Evolutionary conservation across 2,113 vertebrate genomes (phyloP).

Genomic region (Morone chrysops): DNA sequence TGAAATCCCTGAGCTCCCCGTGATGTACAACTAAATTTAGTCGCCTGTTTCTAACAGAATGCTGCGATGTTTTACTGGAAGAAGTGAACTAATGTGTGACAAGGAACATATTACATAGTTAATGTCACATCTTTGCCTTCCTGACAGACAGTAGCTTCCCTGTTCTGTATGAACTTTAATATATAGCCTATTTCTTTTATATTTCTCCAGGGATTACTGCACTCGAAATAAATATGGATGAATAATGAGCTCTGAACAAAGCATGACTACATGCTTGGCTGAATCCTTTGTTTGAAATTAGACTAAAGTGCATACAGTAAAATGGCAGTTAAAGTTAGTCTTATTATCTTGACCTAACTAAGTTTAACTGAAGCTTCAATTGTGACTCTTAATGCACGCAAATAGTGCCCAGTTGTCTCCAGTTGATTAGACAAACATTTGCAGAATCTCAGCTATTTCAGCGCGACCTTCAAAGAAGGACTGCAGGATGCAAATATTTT

Average conservation of each 20-base stretch:
- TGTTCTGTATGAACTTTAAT: slow-evolving; percentile 19
- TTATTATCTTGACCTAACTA: slow-evolving; percentile 22
- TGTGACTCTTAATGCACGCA: slow-evolving; percentile 9
- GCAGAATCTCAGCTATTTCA: slow-evolving; percentile 67
- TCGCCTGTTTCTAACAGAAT: slow-evolving; percentile 21
- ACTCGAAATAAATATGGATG: slow-evolving; percentile 38
- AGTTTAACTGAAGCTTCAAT: slow-evolving; percentile 20
- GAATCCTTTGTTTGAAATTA: slow-evolving; percentile 52
- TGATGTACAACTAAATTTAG: slow-evolving; percentile 56
- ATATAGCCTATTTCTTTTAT: slow-evolving; percentile 27
- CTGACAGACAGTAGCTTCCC: slow-evolving; percentile 1
- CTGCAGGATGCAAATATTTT: slow-evolving; percentile 19
- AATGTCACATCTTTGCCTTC: neutral
- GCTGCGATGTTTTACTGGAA: slow-evolving; percentile 33
- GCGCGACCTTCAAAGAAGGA: slow-evolving; percentile 25
- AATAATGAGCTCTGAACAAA: slow-evolving; percentile 60
- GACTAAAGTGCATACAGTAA: slow-evolving; percentile 30
- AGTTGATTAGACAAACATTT: slow-evolving; percentile 63
- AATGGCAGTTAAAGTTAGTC: slow-evolving; percentile 7
- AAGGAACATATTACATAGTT: slow-evolving; percentile 24
- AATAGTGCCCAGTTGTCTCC: slow-evolving; percentile 60
- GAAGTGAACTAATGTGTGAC: slow-evolving; percentile 44
- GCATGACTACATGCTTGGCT: slow-evolving; percentile 22
- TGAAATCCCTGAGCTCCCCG: slow-evolving; percentile 67
- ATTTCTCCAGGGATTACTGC: slow-evolving; percentile 33